Evolutionary conservation across 2,113 vertebrate species (phyloP), one percentile per base, ranked within the genome.

Genomic region (Rhegmatorhina hoffmannsi): DNA sequence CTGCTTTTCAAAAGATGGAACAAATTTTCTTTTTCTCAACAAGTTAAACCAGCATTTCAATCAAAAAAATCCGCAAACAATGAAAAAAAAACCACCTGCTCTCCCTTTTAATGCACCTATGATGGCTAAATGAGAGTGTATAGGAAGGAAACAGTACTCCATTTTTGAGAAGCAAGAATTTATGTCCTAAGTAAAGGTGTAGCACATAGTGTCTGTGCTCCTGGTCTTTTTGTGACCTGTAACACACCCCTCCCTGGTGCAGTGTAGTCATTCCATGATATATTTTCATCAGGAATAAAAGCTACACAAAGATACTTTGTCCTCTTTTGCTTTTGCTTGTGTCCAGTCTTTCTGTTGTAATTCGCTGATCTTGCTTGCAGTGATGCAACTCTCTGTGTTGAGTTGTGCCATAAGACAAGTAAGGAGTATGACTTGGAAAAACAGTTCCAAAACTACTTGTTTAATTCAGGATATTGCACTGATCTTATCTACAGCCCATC

Each of bases 71-170:
- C 40, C 14, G 14, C 8, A 79, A 83, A 7, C 21, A 66, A 24
- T 49, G 13, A 18, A 81, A 68, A 73, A 43, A 0, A 0, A 0
- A 0, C 5, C 4, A 58, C 34, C 33, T n/a, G 11, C 8, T 81
- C 56, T 74, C 52, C 16, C 2, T 87, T 72, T 55, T 44, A 59
- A 66, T 19, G 6, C 6, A 25, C 9, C 18, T 74, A 3, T 28
- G 47, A 69, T 44, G 16, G 18, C 43, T 86, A 47, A 77, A 73
- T 0, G 1, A 44, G 5, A 11, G 11, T 23, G 16, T 31, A 36
- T 4, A 53, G 36, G 29, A 91, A 85, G 11, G 13, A 86, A 83
- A 46, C 6, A n/a, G 10, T 24, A 31, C 17, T 60, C 8, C 3
- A 6, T 9, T 59, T 2, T 11, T 76, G 15, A 50, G 44, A 75